Evolutionary conservation across 2,888 invertebrate species (phyloP).

Genomic region (Bombylius discolor): DNA sequence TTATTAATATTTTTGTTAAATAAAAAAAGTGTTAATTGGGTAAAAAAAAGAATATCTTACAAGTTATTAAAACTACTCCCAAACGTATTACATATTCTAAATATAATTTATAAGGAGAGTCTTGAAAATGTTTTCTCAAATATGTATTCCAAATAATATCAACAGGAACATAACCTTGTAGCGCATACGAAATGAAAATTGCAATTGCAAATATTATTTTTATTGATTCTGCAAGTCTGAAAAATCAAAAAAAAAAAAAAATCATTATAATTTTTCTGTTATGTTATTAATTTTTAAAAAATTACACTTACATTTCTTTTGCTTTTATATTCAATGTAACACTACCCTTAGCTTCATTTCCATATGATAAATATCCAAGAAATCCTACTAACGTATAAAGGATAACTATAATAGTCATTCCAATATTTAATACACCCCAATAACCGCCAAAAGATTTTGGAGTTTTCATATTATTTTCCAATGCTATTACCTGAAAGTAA

Average conservation of each 20-base stretch:
- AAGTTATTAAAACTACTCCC: slow-evolving; percentile 44
- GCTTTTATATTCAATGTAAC: slow-evolving; percentile 71
- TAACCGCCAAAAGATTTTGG: slow-evolving; percentile 64
- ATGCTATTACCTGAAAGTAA: slow-evolving; percentile 59
- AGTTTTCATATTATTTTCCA: slow-evolving; percentile 82
- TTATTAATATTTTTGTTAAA: neutral
- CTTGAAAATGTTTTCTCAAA: slow-evolving; percentile 31
- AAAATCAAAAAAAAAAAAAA: slow-evolving; percentile 3
- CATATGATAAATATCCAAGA: slow-evolving; percentile 74
- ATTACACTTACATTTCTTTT: slow-evolving; percentile 39
- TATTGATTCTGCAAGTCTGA: slow-evolving; percentile 51
- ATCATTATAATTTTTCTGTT: neutral
- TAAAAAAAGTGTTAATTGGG: neutral
- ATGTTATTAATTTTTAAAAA: neutral
- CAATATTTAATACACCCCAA: slow-evolving; percentile 68
- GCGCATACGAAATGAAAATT: slow-evolving; percentile 69
- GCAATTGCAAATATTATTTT: slow-evolving; percentile 50
- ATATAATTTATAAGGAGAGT: slow-evolving; percentile 28
- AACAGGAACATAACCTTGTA: slow-evolving; percentile 83
- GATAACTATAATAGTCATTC: slow-evolving; percentile 62
- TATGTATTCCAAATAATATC: slow-evolving; percentile 56
- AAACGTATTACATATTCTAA: slow-evolving; percentile 43
- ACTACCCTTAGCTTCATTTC: slow-evolving; percentile 51
- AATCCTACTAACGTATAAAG: slow-evolving; percentile 70
- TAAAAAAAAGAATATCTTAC: slow-evolving; percentile 37